Evolutionary conservation across 2,797 vertebrate genomes (phyloP), one percentile per base, ranked within the genome.

Genomic region (Phrynocephalus vlangalii): DNA sequence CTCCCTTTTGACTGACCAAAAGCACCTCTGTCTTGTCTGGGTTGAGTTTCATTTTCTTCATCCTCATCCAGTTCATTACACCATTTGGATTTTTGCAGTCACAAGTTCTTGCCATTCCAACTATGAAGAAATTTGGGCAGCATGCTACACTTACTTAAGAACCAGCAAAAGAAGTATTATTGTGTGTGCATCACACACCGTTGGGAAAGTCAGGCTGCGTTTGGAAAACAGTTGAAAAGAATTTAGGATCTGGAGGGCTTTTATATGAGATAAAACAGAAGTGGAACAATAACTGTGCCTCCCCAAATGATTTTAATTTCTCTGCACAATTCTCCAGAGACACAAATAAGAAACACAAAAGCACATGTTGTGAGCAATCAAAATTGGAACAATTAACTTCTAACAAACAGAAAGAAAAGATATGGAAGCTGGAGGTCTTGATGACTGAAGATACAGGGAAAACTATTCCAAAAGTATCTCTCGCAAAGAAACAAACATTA

Each of bases 231-330:
- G 13, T 76, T 90, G 90, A 89, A 26, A 63, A 28, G 30, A 85
- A 70, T 93, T 87, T 71, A 30, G 81, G 70, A 28, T 44, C 9
- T 83, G 88, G 67, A 1, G 73, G 11, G 28, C 63, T 33, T 85
- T n/a, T 60, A 68, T 82, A 83, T 81, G 71, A 68, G 44, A 86
- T 83, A 84, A 33, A 60, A 80, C 28, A 79, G 52, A 92, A 86
- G 22, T 0, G 15, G 84, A 89, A 56, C 70, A 85, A 79, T 84
- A 70, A 50, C 1, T 83, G 87, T 93, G 92, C 30, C 76, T 79
- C 11, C 50, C 92, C 86, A 85, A 77, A 75, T 91, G 83, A 5
- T 11, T 91, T 92, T 82, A 30, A 26, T 92, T 92, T 94, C 85
- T 50, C 56, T 33, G 28, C 86, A 91, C 89, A 70, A 83, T 91